phyloP scores from a whole-genome alignment of 1,140 invertebrate species.

The Batillaria attramentaria region DNA sequence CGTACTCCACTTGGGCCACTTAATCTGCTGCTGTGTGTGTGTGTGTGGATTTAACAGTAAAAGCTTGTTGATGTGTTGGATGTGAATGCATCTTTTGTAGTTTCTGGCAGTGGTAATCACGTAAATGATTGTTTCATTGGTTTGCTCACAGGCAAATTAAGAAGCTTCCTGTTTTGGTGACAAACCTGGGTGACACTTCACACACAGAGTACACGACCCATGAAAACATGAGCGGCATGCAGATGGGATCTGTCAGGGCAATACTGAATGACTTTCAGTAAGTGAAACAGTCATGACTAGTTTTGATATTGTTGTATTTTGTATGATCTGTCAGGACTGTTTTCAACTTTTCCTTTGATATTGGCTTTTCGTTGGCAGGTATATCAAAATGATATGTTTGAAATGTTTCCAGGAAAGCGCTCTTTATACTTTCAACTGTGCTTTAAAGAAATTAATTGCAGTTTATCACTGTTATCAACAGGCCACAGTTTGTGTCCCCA shows the following conservation, averaged over 20 bases:
- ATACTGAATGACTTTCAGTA: conserved; percentile 2
- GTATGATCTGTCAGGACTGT: no score
- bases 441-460: neutral
- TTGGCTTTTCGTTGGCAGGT: no score
- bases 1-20: neutral
- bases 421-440: no score
- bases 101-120: neutral
- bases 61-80: neutral
- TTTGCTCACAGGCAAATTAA: conserved; percentile 44
- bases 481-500: conserved; percentile 11
- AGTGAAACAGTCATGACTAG: no score
- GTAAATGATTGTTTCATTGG: neutral
- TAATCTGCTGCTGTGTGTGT: neutral
- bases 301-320: neutral
- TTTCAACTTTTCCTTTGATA: neutral
- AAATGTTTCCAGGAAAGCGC: neutral
- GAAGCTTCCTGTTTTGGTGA: conserved; percentile 40
- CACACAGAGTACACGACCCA: conserved; percentile 49
- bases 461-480: neutral
- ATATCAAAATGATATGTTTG: no score
- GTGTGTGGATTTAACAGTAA: neutral
- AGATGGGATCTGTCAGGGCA: neutral
- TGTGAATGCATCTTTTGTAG: neutral
- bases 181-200: conserved; percentile 55
- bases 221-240: conserved; percentile 33